Conservation (phyloP, 2,888 invertebrate species). For the Dicyrtomina minuta region DNA sequence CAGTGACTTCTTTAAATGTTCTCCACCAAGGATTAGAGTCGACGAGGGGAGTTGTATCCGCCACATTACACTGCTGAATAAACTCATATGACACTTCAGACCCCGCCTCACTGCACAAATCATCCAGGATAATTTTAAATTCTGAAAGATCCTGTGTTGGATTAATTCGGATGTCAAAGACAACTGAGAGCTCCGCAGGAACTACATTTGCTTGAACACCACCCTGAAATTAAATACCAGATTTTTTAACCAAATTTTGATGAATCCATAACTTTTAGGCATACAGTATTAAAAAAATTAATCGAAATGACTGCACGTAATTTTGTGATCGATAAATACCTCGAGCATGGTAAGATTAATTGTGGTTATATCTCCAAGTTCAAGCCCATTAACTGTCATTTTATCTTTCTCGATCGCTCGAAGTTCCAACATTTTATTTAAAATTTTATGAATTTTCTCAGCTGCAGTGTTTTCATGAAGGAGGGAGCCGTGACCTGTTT, state of each 20-base stretch:
- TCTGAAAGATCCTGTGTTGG: constrained; percentile 65
- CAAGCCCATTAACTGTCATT: constrained; percentile 64
- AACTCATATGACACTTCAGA: constrained; percentile 64
- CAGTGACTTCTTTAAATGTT: constrained; percentile 72
- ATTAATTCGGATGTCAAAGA: constrained; percentile 73
- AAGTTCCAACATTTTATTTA: constrained; percentile 73
- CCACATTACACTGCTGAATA: constrained; percentile 64
- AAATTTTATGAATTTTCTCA: constrained; percentile 73
- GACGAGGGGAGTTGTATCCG: constrained; percentile 67
- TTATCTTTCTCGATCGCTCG: constrained; percentile 67
- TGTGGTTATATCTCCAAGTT: constrained; percentile 82
- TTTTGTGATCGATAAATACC: no score
- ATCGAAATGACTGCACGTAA: no score
- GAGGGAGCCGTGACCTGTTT: constrained; percentile 83
- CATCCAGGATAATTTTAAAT: constrained; percentile 60
- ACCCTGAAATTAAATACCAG: no score
- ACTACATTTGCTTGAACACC: constrained; percentile 90
- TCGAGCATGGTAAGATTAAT: constrained; percentile 80
- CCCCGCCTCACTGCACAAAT: constrained; percentile 73
- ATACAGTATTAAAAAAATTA: no score
- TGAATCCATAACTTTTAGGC: no score
- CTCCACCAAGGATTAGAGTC: constrained; percentile 70
- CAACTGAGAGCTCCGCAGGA: constrained; percentile 70
- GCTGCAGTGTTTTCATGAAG: constrained; percentile 79
- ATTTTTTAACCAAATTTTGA: no score